Percentiles rank a stretch among this genome's conserved stretches.
Conservation (phyloP, 2,888 invertebrate species). For the Platycheirus albimanus region DNA sequence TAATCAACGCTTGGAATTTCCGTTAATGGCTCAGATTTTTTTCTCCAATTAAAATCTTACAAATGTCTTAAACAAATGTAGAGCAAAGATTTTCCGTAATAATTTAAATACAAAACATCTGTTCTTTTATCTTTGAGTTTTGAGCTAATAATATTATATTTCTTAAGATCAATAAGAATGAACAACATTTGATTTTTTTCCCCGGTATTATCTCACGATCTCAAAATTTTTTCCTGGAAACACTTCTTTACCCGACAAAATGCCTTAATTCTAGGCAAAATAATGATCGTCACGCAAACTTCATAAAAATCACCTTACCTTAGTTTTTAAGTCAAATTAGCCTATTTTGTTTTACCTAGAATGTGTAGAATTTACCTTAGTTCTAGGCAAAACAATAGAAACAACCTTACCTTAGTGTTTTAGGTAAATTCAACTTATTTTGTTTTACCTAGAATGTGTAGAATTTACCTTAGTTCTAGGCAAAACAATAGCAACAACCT, state of each 20-base stretch:
- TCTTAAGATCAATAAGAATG: background rate
- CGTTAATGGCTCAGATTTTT: background rate
- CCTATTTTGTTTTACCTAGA: too few species aligned
- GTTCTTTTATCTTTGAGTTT: background rate
- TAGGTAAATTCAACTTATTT: too few species aligned
- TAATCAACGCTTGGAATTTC: background rate
- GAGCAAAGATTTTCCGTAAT: background rate
- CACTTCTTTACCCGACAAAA: background rate
- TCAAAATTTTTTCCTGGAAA: background rate
- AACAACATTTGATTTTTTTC: background rate
- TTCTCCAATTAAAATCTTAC: background rate
- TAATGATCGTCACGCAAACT: background rate
- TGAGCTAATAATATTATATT: background rate
- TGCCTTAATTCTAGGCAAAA: background rate
- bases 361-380: too few species aligned
- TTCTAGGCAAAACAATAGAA: too few species aligned
- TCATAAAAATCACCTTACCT: background rate
- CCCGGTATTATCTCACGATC: background rate
- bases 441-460: too few species aligned
- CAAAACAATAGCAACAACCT: too few species aligned
- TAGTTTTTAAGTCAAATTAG: too few species aligned
- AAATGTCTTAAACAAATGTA: background rate
- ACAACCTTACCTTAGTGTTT: too few species aligned
- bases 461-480: too few species aligned
- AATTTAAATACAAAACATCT: background rate